A percentile compares a stretch with the other conserved stretches of the same genome.
Evolutionary conservation across 2,888 invertebrate genomes (phyloP).

Genomic region (Patella pellucida): DNA sequence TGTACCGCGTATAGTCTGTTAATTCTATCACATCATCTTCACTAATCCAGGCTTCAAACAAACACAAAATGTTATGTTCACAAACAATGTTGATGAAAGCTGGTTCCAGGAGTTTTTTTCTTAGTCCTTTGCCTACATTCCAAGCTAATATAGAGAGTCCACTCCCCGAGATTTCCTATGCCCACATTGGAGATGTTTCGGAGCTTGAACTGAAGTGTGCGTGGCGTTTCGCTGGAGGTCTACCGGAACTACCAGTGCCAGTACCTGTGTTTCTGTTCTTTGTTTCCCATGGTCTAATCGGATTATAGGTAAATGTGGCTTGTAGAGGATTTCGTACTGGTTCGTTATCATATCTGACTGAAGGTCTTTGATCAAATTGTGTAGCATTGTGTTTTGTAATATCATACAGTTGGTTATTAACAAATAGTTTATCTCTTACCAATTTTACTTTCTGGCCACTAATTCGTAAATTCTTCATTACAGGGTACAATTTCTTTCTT

Average conservation of each 20-base stretch:
- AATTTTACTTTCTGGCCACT: not conserved
- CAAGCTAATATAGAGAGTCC: not conserved
- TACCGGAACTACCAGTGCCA: too few relatives aligned
- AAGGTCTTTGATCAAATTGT: too few relatives aligned
- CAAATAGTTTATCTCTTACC: slow-evolving; percentile 6
- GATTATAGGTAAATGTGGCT: too few relatives aligned
- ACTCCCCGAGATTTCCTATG: too few relatives aligned
- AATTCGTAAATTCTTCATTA: not conserved
- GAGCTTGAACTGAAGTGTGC: too few relatives aligned
- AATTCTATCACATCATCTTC: not conserved
- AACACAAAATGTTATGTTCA: not conserved
- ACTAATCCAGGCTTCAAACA: not conserved
- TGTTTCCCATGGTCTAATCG: too few relatives aligned
- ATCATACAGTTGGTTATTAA: not conserved
- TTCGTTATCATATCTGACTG: too few relatives aligned
- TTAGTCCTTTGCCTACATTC: not conserved
- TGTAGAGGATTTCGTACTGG: too few relatives aligned
- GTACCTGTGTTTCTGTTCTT: too few relatives aligned
- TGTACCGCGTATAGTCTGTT: not conserved
- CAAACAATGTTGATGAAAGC: not conserved
- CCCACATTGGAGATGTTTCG: not conserved
- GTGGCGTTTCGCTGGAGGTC: too few relatives aligned
- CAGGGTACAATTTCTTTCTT: not conserved
- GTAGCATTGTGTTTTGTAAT: too few relatives aligned
- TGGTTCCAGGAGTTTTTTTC: not conserved